Base-by-base conservation (phyloP, 2,888 invertebrate species). In the Mythimna vitellina region DNA sequence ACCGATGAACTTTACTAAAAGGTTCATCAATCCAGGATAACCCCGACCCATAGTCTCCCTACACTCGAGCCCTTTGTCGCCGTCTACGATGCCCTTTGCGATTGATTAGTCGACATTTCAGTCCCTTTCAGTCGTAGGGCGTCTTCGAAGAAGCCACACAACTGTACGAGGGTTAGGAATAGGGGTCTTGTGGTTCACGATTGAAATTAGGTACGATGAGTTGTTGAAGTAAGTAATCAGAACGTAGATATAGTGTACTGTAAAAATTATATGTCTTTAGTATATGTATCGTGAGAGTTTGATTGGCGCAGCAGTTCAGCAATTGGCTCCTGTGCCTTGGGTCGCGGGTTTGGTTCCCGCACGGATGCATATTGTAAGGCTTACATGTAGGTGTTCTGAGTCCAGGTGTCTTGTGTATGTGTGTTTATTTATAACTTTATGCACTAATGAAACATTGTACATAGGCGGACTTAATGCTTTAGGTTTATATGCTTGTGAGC, bases 91-190 rank as follows among this genome's bases (percentile, higher is more conserved):
- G 93, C 93, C 94, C 94, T 95, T 94, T 92, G 89, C 93, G 91
- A 95, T 96, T 95, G 95, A 95, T 95, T 95, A 93, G 93, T 91
- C 91, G 94, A 92, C 94, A 94, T 95, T 95, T 94, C 91, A 91
- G 93, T 85, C 93, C 93, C 92, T 93, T 92, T 92, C 90, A 91
- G 90, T 92, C 89, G 87, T 93, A 91, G 87, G 94, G 93, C 91
- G 93, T 95, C 94, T 93, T 90, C 83, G 69, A 80, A 85, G 93
- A 93, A 93, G 89, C 92, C 93, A 69, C 88, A 91, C 86, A 89
- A 89, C 58, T 70, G 53, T 46, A 63, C 35, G 84, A 83, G 80
- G 83, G 84, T 71, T 56, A 49, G 56, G 7, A 65, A n/a, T 61
- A 65, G 65, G 78, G 71, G 74, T 66, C 56, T 77, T 84, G 78